A percentile compares a stretch with the other conserved stretches of the same genome.
These are phyloP conservation scores for Nomia melanderi DNA, from an alignment of 1,140 invertebrate species.

Conservation along the genomic window DNA sequence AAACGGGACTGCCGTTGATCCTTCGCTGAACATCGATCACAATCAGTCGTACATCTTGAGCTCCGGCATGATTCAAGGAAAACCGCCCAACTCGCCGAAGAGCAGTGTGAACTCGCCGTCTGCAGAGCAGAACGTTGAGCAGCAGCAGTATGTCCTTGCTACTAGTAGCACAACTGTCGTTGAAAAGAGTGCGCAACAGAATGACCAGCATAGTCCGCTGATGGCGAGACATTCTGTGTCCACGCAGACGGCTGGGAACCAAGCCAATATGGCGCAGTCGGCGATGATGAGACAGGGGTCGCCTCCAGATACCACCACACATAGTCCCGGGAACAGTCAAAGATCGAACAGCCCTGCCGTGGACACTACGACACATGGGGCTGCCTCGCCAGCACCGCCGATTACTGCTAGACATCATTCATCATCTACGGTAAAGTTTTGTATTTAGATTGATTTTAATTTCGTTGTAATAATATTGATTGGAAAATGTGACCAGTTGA, in stretches of 20 bases:
- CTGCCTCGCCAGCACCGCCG: conserved; percentile 81
- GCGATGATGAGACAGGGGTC: conserved; percentile 82
- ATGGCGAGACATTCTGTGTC: conserved; percentile 86
- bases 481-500: no score
- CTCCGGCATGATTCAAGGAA: conserved; percentile 75
- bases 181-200: conserved; percentile 69
- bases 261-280: conserved; percentile 82
- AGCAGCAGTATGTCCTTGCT: conserved; percentile 75
- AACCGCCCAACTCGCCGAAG: conserved; percentile 72
- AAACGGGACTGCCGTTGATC: conserved; percentile 72
- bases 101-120: conserved; percentile 72
- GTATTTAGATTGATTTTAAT: no score
- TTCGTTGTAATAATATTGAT: no score
- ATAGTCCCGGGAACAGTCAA: conserved; percentile 85
- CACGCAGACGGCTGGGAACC: conserved; percentile 86
- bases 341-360: conserved; percentile 80
- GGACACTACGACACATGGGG: conserved; percentile 80
- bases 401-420: conserved; percentile 79
- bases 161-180: conserved; percentile 73
- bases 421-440: conserved; percentile 80
- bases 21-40: conserved; percentile 81
- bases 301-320: conserved; percentile 90
- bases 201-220: conserved; percentile 71
- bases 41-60: conserved; percentile 78
- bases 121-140: conserved; percentile 78